Conservation (phyloP, 2,113 vertebrate genomes). For the Hyaena hyaena region DNA sequence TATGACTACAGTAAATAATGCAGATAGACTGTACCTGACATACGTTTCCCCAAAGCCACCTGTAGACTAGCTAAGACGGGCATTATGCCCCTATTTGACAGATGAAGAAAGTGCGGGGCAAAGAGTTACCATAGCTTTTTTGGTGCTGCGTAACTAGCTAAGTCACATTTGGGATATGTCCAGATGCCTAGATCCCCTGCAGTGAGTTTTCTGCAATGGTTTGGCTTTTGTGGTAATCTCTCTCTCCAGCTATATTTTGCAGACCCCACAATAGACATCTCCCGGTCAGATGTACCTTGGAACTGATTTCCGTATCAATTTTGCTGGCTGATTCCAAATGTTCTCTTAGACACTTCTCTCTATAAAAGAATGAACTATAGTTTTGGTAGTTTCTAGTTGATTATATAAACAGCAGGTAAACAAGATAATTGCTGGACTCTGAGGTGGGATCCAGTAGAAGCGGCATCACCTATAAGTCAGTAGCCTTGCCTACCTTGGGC, state of each 20-base stretch:
- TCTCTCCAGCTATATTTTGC: not conserved
- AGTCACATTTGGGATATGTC: not conserved
- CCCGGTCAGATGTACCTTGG: not conserved
- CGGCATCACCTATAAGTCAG: not conserved
- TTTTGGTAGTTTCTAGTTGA: not conserved
- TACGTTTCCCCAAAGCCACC: not conserved
- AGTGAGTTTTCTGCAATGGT: not conserved
- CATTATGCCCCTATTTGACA: not conserved
- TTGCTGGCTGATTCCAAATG: not conserved
- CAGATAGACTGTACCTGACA: not conserved
- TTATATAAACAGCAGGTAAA: not conserved
- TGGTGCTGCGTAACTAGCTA: not conserved
- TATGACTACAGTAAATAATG: not conserved
- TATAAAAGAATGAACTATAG: not conserved
- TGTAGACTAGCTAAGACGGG: not conserved
- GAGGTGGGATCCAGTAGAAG: not conserved
- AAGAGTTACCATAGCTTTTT: not conserved
- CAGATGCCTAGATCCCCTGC: not conserved
- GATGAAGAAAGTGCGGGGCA: not conserved
- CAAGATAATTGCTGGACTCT: not conserved
- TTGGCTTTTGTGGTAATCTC: not conserved
- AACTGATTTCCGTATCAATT: not conserved
- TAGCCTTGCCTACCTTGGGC: not conserved
- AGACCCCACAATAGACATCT: not conserved
- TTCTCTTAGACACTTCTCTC: not conserved